Percentiles rank a stretch among this genome's conserved stretches.
Conservation (phyloP, 1,140 invertebrate species). For the Trachymyrmex septentrionalis region DNA sequence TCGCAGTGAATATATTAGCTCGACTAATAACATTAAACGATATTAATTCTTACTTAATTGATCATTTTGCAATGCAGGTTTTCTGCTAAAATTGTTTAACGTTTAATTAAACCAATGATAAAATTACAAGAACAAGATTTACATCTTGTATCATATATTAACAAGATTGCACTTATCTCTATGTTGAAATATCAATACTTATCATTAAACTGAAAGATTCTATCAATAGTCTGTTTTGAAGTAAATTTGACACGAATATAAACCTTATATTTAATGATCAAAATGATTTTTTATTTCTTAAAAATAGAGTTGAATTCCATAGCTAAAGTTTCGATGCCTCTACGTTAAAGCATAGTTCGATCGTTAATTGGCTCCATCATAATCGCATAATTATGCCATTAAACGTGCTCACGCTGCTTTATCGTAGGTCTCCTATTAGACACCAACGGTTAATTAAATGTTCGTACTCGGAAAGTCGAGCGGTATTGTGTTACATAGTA, state of each 20-base stretch:
- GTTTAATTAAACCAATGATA: not conserved
- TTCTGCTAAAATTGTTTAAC: not conserved
- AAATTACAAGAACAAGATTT: not conserved
- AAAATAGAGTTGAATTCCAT: not conserved
- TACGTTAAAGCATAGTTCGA: not conserved
- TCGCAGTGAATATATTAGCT: not conserved
- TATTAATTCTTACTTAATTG: slow-evolving; percentile 14
- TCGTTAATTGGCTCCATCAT: slow-evolving; percentile 52
- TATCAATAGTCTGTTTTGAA: not conserved
- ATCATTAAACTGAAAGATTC: not conserved
- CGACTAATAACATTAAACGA: not conserved
- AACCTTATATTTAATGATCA: not conserved
- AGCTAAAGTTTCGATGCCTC: not conserved
- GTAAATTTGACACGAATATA: not conserved
- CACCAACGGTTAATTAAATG: slow-evolving; percentile 58
- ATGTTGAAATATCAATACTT: not conserved
- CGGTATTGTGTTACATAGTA: slow-evolving; percentile 59
- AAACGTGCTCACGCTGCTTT: slow-evolving; percentile 30
- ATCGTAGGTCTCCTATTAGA: slow-evolving; percentile 52
- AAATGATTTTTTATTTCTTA: not conserved
- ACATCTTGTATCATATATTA: not conserved
- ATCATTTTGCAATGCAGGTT: no score
- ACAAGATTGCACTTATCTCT: not conserved
- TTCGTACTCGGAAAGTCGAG: slow-evolving; percentile 62
- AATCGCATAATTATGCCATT: slow-evolving; percentile 51